phyloP scores from a whole-genome alignment of 2,888 invertebrate genomes.

The Congeria kusceri region DNA sequence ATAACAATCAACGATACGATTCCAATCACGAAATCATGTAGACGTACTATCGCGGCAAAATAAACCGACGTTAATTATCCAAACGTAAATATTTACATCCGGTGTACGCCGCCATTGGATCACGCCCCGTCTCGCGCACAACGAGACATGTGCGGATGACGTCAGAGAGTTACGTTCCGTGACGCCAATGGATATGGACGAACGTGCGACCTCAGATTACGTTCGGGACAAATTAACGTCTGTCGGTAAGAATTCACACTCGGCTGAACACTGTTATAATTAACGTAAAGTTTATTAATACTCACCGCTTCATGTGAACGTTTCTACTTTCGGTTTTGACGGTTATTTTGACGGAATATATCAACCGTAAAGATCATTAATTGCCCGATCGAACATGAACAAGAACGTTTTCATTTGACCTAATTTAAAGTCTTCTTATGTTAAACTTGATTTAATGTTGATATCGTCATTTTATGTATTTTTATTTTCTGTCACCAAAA shows the following conservation, averaged over 20 bases:
- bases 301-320: slow-evolving; percentile 10
- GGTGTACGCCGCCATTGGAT: slow-evolving; percentile 33
- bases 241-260: slow-evolving; percentile 4
- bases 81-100: slow-evolving; percentile 50
- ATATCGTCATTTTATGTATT: too few relatives aligned
- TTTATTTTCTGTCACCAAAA: too few relatives aligned
- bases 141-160: slow-evolving; percentile 58
- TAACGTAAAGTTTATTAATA: slow-evolving; percentile 11
- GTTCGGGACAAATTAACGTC: neutral
- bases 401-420: too few relatives aligned
- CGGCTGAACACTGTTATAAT: too few relatives aligned
- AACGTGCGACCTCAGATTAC: neutral
- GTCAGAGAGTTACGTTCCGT: slow-evolving; percentile 63
- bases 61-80: slow-evolving; percentile 1
- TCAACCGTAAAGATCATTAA: neutral
- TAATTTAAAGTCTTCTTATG: too few relatives aligned
- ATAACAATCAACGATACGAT: too few relatives aligned
- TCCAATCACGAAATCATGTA: too few relatives aligned
- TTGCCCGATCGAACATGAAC: too few relatives aligned
- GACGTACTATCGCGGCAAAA: neutral
- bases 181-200: slow-evolving; percentile 60
- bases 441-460: too few relatives aligned
- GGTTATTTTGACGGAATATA: slow-evolving; percentile 8
- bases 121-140: slow-evolving; percentile 55
- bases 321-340: slow-evolving; percentile 61